Evolutionary conservation across 2,888 invertebrate genomes (phyloP).

Genomic region (Theretra japonica): DNA sequence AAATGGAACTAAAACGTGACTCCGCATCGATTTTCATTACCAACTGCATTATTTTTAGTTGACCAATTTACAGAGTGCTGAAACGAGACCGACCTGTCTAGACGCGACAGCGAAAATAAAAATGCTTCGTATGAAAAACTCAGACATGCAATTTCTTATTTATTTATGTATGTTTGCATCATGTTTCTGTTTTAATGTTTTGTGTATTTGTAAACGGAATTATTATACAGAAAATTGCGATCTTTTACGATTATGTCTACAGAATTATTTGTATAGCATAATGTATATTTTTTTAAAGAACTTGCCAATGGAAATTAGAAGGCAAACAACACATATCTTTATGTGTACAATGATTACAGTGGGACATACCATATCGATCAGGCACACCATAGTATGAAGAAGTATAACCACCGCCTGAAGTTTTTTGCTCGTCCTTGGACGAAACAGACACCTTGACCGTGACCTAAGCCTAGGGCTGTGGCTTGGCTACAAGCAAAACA

Average conservation of each 20-base stretch:
- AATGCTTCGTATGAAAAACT: not conserved
- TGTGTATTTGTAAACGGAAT: too few species aligned
- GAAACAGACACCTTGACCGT: not conserved
- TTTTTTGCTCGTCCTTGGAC: not conserved
- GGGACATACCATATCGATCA: too few species aligned
- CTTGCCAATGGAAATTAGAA: too few species aligned
- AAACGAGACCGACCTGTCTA: slow-evolving; percentile 10
- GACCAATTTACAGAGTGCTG: slow-evolving; percentile 1
- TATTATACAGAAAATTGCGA: too few species aligned
- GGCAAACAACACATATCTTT: too few species aligned
- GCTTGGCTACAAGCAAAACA: not conserved
- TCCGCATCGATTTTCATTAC: slow-evolving; percentile 7
- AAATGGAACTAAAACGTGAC: not conserved
- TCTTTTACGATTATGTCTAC: too few species aligned
- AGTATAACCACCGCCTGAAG: not conserved
- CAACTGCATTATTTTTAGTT: slow-evolving; percentile 13
- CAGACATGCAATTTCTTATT: not conserved
- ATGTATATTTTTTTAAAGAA: too few species aligned
- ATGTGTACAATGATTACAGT: too few species aligned
- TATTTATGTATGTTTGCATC: not conserved
- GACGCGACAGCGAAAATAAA: not conserved
- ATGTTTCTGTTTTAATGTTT: not conserved
- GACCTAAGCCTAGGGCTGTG: not conserved
- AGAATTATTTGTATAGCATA: too few species aligned
- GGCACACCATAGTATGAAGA: not conserved